These are phyloP conservation scores for Octodonta nipae DNA, from an alignment of 2,888 invertebrate genomes.

Conservation along the genomic window DNA sequence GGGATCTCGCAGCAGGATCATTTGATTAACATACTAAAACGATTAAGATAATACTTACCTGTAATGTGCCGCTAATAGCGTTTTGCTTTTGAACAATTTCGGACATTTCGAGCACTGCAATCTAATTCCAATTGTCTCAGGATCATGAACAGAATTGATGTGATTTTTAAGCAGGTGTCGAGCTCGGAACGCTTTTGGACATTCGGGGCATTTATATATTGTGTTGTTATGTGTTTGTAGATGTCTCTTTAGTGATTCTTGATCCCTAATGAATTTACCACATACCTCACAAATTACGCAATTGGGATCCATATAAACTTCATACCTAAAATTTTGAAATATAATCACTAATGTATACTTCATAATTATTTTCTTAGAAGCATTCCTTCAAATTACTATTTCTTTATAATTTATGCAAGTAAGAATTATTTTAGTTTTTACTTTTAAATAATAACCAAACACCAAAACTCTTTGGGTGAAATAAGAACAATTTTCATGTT, in stretches of 20 bases:
- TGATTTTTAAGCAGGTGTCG: conserved; percentile 2
- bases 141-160: conserved; percentile 1
- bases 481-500: too few relatives aligned
- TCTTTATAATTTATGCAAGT: too few relatives aligned
- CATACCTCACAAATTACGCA: conserved; percentile 11
- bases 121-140: neutral
- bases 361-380: too few relatives aligned
- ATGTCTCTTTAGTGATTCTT: conserved; percentile 8
- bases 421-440: too few relatives aligned
- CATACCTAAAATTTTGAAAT: too few relatives aligned
- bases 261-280: conserved; percentile 9
- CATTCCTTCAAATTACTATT: too few relatives aligned
- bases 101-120: conserved; percentile 7
- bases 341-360: too few relatives aligned
- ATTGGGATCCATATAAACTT: neutral
- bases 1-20: too few relatives aligned
- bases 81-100: conserved; percentile 11
- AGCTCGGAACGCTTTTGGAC: conserved; percentile 2
- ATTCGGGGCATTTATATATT: conserved; percentile 1
- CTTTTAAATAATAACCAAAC: too few relatives aligned
- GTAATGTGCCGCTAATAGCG: conserved; percentile 10
- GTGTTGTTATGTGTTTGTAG: conserved; percentile 8
- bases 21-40: too few relatives aligned
- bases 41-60: too few relatives aligned
- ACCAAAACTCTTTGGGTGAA: too few relatives aligned